A percentile compares a stretch with the other conserved stretches of the same genome.
Evolutionary conservation across 2,113 vertebrate genomes (phyloP).

Genomic region (Pongo abelii): DNA sequence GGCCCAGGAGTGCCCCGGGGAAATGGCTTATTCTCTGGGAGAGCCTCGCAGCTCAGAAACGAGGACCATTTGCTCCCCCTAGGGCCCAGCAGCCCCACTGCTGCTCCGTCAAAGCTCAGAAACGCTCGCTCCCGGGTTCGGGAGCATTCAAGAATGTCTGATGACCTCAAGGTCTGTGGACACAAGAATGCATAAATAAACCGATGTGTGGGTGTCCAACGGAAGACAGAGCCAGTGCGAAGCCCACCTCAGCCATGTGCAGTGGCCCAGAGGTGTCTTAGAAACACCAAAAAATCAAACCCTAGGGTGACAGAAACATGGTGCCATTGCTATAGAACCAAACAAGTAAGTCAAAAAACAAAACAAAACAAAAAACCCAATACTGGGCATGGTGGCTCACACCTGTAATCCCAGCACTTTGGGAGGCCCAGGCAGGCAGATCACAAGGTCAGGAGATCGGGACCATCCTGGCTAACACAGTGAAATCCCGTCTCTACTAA

Average conservation of each 20-base stretch:
- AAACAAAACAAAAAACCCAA: too few relatives aligned
- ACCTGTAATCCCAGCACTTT: too few relatives aligned
- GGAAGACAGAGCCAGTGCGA: background rate
- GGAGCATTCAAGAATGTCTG: background rate
- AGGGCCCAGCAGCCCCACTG: too few relatives aligned
- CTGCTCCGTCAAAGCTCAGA: background rate
- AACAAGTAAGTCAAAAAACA: background rate
- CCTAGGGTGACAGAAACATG: background rate
- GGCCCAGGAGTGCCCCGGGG: background rate
- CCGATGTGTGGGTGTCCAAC: background rate
- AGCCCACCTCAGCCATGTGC: background rate
- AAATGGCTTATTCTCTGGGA: background rate
- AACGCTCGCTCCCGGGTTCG: accelerated
- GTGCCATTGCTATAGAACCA: background rate
- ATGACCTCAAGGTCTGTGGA: background rate
- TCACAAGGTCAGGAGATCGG: too few relatives aligned
- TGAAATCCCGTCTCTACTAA: too few relatives aligned
- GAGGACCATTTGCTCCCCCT: background rate
- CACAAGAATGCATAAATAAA: background rate
- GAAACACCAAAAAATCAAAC: background rate
- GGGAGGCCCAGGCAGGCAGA: too few relatives aligned
- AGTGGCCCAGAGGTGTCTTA: background rate
- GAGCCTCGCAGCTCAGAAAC: background rate
- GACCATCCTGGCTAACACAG: too few relatives aligned
- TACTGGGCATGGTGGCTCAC: too few relatives aligned